These are phyloP conservation scores for Drosophila punjabiensis DNA, from an alignment of 1,140 invertebrate genomes.

Conservation along the genomic window DNA sequence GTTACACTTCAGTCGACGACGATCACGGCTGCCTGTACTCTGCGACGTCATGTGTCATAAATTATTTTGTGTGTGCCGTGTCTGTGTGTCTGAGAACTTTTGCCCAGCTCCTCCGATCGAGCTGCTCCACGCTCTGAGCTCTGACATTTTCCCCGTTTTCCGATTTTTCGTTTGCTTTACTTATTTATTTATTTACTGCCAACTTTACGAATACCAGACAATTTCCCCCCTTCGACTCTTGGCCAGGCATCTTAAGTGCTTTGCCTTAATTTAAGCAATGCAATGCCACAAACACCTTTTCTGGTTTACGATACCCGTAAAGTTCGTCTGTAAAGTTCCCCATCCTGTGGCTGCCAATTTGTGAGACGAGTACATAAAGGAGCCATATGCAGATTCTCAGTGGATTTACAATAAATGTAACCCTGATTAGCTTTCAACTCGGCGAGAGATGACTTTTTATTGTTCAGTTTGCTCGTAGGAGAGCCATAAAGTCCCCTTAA, in stretches of 20 bases:
- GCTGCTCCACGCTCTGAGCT: constrained; percentile 25
- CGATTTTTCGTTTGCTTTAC: constrained; percentile 53
- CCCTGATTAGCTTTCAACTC: constrained; percentile 30
- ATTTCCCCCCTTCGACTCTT: constrained; percentile 13
- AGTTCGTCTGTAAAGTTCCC: constrained; percentile 11
- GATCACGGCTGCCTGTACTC: constrained; percentile 37
- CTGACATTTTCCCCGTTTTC: constrained; percentile 53
- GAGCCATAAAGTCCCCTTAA: constrained; percentile 17
- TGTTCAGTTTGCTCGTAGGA: constrained; percentile 12
- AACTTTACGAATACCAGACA: constrained; percentile 37
- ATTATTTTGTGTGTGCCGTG: constrained; percentile 61
- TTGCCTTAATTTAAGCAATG: constrained; percentile 40
- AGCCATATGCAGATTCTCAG: constrained; percentile 29
- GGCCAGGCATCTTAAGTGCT: constrained; percentile 46
- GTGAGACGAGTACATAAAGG: constrained; percentile 24
- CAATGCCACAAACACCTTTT: constrained; percentile 29
- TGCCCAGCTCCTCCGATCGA: constrained; percentile 15
- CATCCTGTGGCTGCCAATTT: constrained; percentile 29
- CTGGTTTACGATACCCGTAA: constrained; percentile 34
- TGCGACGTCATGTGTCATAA: constrained; percentile 79
- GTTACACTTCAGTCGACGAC: constrained; percentile 76
- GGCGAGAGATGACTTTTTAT: constrained; percentile 35
- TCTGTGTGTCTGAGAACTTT: constrained; percentile 65
- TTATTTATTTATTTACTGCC: constrained; percentile 71
- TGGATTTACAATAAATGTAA: constrained; percentile 37